Evolutionary conservation across 2,113 vertebrate species (phyloP).

Genomic region (Dasyornis broadbenti): DNA sequence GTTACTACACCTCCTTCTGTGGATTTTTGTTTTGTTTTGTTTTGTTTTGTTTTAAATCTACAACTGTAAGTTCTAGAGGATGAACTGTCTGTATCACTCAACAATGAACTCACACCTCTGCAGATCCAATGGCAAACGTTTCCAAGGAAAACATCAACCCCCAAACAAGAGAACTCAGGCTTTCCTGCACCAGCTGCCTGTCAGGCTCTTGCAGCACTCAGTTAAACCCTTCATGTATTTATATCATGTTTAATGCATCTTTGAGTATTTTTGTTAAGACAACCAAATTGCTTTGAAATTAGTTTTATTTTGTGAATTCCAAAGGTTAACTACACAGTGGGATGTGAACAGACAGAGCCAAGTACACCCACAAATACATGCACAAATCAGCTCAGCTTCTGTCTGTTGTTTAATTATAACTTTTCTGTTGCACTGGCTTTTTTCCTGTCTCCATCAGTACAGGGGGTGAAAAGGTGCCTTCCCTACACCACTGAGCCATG

Average conservation of each 20-base stretch:
- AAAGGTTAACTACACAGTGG: background rate
- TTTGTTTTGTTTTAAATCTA: background rate
- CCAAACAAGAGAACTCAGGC: background rate
- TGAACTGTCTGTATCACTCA: background rate
- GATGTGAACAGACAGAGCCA: background rate
- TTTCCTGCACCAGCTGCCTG: background rate
- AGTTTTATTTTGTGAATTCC: background rate
- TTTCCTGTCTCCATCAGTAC: background rate
- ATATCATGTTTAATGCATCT: background rate
- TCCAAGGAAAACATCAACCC: background rate
- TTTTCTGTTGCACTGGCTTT: background rate
- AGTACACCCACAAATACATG: background rate
- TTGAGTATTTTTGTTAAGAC: background rate
- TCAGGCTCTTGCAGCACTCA: background rate
- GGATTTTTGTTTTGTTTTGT: background rate
- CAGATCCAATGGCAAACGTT: background rate
- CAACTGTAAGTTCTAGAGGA: background rate
- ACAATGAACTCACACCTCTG: background rate
- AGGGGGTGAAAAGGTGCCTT: background rate
- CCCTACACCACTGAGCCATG: background rate
- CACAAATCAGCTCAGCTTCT: background rate
- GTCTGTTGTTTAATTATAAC: background rate
- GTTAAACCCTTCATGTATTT: background rate
- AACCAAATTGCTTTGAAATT: background rate
- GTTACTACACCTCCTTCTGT: background rate